Conservation (phyloP, 2,888 invertebrate species). For the Drosophila acutilabella region DNA sequence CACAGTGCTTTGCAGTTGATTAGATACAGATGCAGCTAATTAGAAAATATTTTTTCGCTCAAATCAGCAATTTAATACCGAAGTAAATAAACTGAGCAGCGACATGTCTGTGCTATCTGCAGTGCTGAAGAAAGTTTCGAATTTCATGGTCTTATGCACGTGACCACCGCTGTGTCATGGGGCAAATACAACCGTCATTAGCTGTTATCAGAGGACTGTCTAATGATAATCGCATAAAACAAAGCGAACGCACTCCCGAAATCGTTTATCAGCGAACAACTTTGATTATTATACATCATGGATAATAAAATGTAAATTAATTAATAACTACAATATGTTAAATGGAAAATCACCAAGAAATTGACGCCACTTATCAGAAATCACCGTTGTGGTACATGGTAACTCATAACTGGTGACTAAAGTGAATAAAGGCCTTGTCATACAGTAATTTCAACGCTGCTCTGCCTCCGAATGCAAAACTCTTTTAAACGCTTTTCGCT, state of each 20-base stretch:
- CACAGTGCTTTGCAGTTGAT: background rate
- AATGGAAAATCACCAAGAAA: conserved; percentile 63
- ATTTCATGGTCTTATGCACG: conserved; percentile 30
- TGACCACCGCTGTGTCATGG: conserved; percentile 40
- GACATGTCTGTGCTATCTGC: background rate
- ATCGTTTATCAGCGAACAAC: conserved; percentile 57
- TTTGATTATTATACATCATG: conserved; percentile 45
- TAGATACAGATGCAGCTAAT: conserved; percentile 3
- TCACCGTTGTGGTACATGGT: conserved; percentile 3
- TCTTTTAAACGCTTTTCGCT: conserved; percentile 51
- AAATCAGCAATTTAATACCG: background rate
- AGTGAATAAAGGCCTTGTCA: background rate
- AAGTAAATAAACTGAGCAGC: background rate
- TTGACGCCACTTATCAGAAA: conserved; percentile 7
- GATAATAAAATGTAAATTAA: conserved; percentile 63
- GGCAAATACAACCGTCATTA: conserved; percentile 21
- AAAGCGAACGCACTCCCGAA: conserved; percentile 68
- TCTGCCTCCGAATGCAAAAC: conserved; percentile 49
- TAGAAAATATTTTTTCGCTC: background rate
- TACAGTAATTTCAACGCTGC: conserved; percentile 10
- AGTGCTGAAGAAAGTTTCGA: background rate
- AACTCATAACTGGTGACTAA: too few relatives aligned
- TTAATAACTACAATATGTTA: conserved; percentile 21
- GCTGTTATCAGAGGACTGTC: conserved; percentile 35
- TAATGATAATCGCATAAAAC: conserved; percentile 55